These are phyloP conservation scores for Epizoanthus ramosus DNA, from an alignment of 92 coral and sea anemone genomes.

Conservation along the genomic window DNA sequence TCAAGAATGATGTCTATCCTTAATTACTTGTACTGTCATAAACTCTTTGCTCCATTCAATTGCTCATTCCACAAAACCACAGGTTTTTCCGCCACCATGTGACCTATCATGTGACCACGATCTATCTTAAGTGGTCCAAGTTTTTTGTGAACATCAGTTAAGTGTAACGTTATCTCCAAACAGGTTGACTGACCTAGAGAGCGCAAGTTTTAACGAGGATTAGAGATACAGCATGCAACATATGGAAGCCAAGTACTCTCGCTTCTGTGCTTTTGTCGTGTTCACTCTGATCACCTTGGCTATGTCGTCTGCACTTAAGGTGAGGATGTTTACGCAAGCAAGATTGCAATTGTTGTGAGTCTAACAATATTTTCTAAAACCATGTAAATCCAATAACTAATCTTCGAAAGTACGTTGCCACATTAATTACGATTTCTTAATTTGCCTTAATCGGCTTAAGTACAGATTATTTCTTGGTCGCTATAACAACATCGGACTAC, in stretches of 20 bases:
- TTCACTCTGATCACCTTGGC: not conserved
- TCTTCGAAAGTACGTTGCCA: too few species aligned
- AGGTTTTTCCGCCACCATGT: constrained; percentile 28
- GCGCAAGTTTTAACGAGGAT: not conserved
- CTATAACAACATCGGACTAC: too few species aligned
- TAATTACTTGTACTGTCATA: not conserved
- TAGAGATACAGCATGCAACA: not conserved
- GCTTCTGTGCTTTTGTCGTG: not conserved
- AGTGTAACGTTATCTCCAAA: not conserved
- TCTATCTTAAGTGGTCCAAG: constrained; percentile 1
- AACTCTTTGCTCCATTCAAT: not conserved
- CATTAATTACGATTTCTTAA: too few species aligned
- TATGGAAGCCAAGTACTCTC: not conserved
- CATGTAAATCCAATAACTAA: too few species aligned
- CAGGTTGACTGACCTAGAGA: not conserved
- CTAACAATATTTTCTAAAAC: too few species aligned
- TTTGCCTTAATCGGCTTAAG: too few species aligned
- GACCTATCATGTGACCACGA: constrained; percentile 6
- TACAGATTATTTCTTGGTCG: too few species aligned
- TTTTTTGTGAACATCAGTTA: constrained; percentile 6
- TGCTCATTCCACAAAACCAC: not conserved
- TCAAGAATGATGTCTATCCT: not conserved
- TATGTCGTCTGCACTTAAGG: not conserved
- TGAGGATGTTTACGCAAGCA: not conserved
- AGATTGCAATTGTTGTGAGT: too few species aligned